Evolutionary conservation across 2,797 vertebrate species (phyloP), one percentile per base, ranked within the genome.

Genomic region (Rhabdomys pumilio): DNA sequence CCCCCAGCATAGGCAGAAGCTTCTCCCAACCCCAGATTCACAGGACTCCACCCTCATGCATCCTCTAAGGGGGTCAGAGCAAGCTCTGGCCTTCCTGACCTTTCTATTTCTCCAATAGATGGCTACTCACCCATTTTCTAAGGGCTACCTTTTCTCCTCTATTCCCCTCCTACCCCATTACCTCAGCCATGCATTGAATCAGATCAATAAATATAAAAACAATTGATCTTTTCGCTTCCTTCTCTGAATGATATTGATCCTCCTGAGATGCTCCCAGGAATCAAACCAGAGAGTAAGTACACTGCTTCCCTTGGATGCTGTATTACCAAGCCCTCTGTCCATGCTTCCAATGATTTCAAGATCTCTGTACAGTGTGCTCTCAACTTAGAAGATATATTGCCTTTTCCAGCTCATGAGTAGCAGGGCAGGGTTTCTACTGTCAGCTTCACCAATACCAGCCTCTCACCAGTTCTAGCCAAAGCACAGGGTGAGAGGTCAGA

Each of bases 141-240:
- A 67, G 50, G 8, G 59, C n/a, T 41, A 79, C 57, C 65, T 47
- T 90, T 91, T 59, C 85, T 96, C 81, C 63, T 90, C 67, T 0
- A 0, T 12, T 50, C 15, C n/a, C 69, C 83, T 87, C 91, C 87
- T 29, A 85, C n/a, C 87, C 87, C 95, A 97, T 97, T 93, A 97
- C 91, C 80, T 88, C 53, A 63, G 69, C 24, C n/a, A 93, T 73
- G 95, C 87, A 69, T 34, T 44, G 84, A 94, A 95, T 38, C 63
- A 38, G n/a, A 97, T 97, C 97, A 95, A 96, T 97, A 97, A 87
- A 53, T 85, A 93, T 90, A 96, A 93, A 91, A 97, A 38, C 55
- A 55, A 96, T 94, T 97, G 96, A 97, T 95, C 94, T 84, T 90
- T 89, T 65, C 19, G 0, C 67, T 84, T 57, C 90, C 81, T 82